Evolutionary conservation across 2,113 vertebrate genomes (phyloP), one percentile per base, ranked within the genome.

Genomic region (Tachycineta bicolor): DNA sequence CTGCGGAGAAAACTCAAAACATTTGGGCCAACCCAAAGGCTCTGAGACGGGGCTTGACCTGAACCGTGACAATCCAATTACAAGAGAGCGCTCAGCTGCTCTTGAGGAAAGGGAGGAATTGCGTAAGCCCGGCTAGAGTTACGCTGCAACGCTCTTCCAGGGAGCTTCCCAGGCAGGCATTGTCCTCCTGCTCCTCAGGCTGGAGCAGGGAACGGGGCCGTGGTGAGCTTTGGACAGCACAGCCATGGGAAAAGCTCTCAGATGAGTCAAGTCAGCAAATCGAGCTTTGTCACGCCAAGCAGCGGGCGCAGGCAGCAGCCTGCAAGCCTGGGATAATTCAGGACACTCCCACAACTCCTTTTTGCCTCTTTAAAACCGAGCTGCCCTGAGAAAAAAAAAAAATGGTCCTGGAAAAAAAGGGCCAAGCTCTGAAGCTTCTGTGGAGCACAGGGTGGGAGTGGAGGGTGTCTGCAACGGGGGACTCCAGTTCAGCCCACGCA

Each of bases 161-260:
- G 34, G 56, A 80, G 2, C 52, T 78, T 63, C 64, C 94, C 93
- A 89, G 91, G 91, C 64, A 50, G 59, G 16, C 47, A 52, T 21
- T 83, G 93, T 89, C 87, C 89, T 64, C n/a, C 94, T 74, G 94
- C 87, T 83, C 70, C 22, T 41, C 84, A 25, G 83, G 64, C 89
- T 64, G 95, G 65, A 2, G 1, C 49, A 11, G 79, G 86, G 55
- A 89, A 59, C 3, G 4, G 2, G 49, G 9, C 64, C 5, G 0
- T 13, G 90, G 37, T 63, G 86, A 70, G 43, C 59, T 86, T 43
- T 3, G 33, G 68, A 81, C 76, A 59, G 94, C 68, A 4, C 5
- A 39, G 71, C 0, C 6, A 63, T 90, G 92, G 37, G 92, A 68
- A 87, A 47, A 55, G 88, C 82, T n/a, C 86, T 4, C 37, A 37